These are phyloP conservation scores for Paratilapia polleni DNA, from an alignment of 2,113 vertebrate species.

Conservation along the genomic window DNA sequence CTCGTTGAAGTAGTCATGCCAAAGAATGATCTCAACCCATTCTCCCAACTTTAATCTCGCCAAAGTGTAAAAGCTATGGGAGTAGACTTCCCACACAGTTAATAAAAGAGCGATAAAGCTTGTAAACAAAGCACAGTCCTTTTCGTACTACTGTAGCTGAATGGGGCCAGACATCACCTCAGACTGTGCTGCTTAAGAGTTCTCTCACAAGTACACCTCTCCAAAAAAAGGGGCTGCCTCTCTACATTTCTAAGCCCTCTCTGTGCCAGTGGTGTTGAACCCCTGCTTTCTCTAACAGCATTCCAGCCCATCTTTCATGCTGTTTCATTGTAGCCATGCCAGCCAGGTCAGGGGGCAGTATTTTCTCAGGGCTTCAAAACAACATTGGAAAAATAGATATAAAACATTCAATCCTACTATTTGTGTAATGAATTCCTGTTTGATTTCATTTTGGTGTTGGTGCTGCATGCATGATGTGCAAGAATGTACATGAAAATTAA, in stretches of 20 bases:
- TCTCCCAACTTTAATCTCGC: constrained; percentile 57
- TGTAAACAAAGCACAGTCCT: constrained; percentile 52
- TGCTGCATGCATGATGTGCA: neutral
- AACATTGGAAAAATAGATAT: constrained; percentile 29
- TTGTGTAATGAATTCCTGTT: neutral
- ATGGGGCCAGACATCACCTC: constrained; percentile 66
- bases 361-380: constrained; percentile 75
- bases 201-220: constrained; percentile 64
- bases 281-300: constrained; percentile 65
- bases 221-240: constrained; percentile 54
- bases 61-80: constrained; percentile 54
- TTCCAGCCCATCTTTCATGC: constrained; percentile 75
- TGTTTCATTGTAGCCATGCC: constrained; percentile 72
- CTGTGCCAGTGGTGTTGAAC: constrained; percentile 60
- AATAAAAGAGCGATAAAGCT: constrained; percentile 65
- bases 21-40: constrained; percentile 59
- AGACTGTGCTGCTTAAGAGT: constrained; percentile 60
- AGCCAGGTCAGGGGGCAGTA: constrained; percentile 69
- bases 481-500: neutral
- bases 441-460: neutral
- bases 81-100: constrained; percentile 65
- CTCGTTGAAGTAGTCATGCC: constrained; percentile 27
- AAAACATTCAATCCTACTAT: neutral
- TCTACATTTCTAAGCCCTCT: constrained; percentile 59
- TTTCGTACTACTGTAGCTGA: constrained; percentile 58